Base-by-base conservation (phyloP, 2,888 invertebrate genomes). In the Machimus rusticus region DNA sequence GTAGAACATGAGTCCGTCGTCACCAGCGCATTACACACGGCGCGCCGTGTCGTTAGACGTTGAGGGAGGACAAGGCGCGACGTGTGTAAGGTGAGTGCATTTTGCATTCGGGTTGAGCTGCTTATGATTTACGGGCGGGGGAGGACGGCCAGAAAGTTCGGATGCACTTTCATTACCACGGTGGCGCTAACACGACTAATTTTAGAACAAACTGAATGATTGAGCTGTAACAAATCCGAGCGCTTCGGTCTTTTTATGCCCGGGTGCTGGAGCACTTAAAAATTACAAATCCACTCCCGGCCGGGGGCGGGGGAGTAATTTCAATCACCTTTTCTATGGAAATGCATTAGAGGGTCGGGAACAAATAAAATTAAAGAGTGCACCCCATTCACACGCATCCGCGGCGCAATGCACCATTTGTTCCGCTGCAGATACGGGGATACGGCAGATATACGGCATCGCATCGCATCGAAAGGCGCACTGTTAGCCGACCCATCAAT, bases 251-350 rank as follows among this genome's bases (percentile, higher is more conserved):
- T 74, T 34, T 74, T 74, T 34, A 74, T 74, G 31, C 31, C 8
- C 14, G 2, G 51, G 0, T 51, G 51, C 31, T n/a, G 19, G 28
- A 79, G 31, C 23, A 78, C 78, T 43, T 43, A 79, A 79, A 79
- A 51, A 79, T 51, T 79, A 46, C 79, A 51, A 79, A 46, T 51
- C 79, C 79, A 51, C 5, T 51, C 28, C 23, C 5, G 12, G 6
- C 12, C 14, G 23, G 34, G 43, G 16, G 43, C 14, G 43, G 43
- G 77, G 34, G 19, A 78, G 43, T 51, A 79, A 79, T 79, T 39
- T 79, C 31, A 79, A 79, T 79, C 79, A 79, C 79, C 79, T 79
- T 79, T 79, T 79, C 79, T 51, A 79, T 51, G 51, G 79, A 79
- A 79, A 46, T 79, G 51, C 79, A 79, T 79, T 79, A 79, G 79